Evolutionary conservation across 37 sponge, comb jelly and placozoan species (phyloP).

Genomic region (Petrosia ficiformis): DNA sequence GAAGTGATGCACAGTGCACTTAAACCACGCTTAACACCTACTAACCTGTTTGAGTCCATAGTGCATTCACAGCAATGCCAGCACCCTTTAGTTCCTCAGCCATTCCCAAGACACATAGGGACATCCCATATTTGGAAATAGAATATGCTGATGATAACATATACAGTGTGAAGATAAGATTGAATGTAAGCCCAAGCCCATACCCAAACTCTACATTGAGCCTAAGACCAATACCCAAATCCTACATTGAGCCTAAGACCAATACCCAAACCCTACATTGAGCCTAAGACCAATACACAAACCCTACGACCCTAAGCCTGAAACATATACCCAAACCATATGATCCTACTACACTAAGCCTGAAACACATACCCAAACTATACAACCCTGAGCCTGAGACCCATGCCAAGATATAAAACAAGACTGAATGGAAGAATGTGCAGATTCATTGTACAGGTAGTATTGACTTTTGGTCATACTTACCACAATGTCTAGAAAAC

Average conservation of each 20-base stretch:
- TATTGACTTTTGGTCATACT: neutral
- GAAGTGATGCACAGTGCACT: no score
- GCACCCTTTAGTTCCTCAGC: conserved; percentile 65
- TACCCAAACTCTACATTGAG: neutral
- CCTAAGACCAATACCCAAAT: neutral
- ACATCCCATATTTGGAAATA: conserved; percentile 87
- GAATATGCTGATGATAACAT: conserved; percentile 50
- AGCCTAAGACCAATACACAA: no score
- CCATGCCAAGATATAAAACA: neutral
- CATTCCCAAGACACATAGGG: conserved; percentile 83
- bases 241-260: neutral
- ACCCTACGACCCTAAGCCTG: no score
- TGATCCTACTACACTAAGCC: no score
- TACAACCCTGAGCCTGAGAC: no score
- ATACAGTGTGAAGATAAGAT: no score
- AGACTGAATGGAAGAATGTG: neutral
- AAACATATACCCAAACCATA: no score
- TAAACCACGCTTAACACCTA: no score
- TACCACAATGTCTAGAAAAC: conserved; percentile 56
- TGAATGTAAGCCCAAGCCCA: neutral
- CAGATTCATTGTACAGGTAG: neutral
- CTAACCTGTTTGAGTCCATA: conserved; percentile 68
- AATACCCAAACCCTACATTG: no score
- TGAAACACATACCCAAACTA: no score
- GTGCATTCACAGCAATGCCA: conserved; percentile 66